Conservation (phyloP, 2,888 invertebrate species). For the Hyles lineata region DNA sequence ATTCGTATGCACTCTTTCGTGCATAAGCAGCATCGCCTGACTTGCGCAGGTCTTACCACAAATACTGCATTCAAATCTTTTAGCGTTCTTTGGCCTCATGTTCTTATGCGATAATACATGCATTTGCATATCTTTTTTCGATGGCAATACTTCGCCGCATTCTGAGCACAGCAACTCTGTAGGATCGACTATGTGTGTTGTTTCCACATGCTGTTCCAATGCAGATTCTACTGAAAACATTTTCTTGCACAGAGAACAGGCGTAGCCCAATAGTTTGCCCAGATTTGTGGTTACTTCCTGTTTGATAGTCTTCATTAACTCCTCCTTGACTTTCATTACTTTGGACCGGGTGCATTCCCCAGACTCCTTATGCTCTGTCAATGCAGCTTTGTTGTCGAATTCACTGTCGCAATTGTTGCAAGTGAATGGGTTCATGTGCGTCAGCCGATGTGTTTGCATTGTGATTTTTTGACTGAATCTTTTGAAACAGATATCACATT, state of each 20-base stretch:
- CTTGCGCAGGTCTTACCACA: conserved; percentile 78
- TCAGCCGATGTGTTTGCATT: conserved; percentile 79
- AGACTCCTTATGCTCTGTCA: conserved; percentile 62
- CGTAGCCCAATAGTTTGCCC: conserved; percentile 74
- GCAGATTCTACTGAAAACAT: conserved; percentile 79
- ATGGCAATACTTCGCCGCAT: conserved; percentile 70
- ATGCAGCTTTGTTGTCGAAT: conserved; percentile 61
- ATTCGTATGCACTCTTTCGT: conserved; percentile 80
- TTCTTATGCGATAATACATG: conserved; percentile 65
- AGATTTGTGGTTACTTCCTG: conserved; percentile 72
- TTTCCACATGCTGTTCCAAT: conserved; percentile 75
- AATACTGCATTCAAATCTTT: conserved; percentile 73
- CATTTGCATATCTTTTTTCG: conserved; percentile 66
- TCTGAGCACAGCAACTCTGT: conserved; percentile 67
- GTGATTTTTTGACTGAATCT: conserved; percentile 80
- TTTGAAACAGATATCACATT: conserved; percentile 78
- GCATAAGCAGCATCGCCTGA: conserved; percentile 81
- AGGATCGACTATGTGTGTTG: conserved; percentile 67
- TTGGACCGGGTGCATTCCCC: conserved; percentile 65
- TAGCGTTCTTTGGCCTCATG: conserved; percentile 57
- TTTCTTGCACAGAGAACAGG: conserved; percentile 77
- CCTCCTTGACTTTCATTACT: conserved; percentile 66
- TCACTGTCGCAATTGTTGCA: conserved; percentile 71
- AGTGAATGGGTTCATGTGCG: conserved; percentile 68
- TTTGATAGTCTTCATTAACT: conserved; percentile 76